Evolutionary conservation across 2,113 vertebrate genomes (phyloP).

Genomic region (Theristicus caerulescens): DNA sequence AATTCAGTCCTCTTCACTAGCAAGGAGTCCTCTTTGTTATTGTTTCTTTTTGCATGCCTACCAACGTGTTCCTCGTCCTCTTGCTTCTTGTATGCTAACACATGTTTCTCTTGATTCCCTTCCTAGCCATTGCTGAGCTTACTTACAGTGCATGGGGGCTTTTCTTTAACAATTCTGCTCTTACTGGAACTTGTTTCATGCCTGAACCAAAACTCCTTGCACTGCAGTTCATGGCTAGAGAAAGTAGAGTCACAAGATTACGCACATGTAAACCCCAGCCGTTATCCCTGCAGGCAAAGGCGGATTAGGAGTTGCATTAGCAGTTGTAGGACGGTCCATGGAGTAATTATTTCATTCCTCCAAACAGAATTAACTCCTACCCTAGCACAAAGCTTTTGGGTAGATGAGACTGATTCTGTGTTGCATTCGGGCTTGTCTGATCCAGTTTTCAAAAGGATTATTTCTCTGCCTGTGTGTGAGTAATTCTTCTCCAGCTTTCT

Average conservation of each 20-base stretch:
- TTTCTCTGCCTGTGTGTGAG: background rate
- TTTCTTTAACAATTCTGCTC: background rate
- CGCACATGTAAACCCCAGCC: background rate
- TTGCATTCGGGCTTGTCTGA: background rate
- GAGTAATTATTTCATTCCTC: constrained; percentile 3
- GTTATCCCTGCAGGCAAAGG: background rate
- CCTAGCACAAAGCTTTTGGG: background rate
- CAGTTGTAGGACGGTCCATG: background rate
- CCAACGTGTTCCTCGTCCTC: background rate
- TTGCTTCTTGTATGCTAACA: background rate
- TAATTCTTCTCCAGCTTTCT: background rate
- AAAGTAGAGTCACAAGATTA: constrained; percentile 51
- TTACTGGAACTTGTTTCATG: background rate
- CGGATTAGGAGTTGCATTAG: constrained; percentile 27
- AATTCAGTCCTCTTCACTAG: background rate
- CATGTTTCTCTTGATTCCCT: background rate
- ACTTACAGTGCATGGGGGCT: background rate
- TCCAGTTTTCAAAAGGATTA: background rate
- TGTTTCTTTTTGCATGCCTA: background rate
- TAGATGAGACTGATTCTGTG: background rate
- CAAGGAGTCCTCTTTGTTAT: background rate
- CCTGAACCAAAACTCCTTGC: background rate
- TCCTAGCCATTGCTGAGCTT: background rate
- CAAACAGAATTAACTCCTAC: background rate
- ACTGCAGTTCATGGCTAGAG: background rate